These are phyloP conservation scores for Atopsyche davidsoni DNA, from an alignment of 1,140 invertebrate genomes.

Conservation along the genomic window DNA sequence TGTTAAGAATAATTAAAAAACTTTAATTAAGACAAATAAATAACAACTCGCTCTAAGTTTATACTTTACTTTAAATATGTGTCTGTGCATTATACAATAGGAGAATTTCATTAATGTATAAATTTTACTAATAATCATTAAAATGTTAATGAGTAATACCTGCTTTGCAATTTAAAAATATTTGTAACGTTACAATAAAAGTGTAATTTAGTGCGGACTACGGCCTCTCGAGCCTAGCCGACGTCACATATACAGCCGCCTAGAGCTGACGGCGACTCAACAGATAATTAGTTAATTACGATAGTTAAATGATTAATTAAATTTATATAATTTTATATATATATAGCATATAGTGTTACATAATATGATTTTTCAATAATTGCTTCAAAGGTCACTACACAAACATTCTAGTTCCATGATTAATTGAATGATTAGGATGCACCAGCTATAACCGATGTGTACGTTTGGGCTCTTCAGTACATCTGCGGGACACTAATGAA, in stretches of 20 bases:
- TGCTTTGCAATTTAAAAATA: constrained; percentile 45
- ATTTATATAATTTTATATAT: constrained; percentile 24
- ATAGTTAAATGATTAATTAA: constrained; percentile 46
- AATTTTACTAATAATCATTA: constrained; percentile 28
- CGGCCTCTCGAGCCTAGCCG: too few species aligned
- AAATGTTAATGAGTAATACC: constrained; percentile 46
- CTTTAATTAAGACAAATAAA: constrained; percentile 51
- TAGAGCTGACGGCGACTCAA: too few species aligned
- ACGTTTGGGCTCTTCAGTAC: constrained; percentile 1
- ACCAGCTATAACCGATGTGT: constrained; percentile 11
- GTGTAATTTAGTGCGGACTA: neutral
- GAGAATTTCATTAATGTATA: constrained; percentile 48
- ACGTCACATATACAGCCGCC: too few species aligned
- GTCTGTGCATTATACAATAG: constrained; percentile 48
- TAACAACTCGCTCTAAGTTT: constrained; percentile 48
- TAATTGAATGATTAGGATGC: constrained; percentile 20
- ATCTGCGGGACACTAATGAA: neutral
- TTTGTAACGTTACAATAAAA: constrained; percentile 28
- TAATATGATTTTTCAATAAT: constrained; percentile 26
- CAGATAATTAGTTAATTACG: constrained; percentile 52
- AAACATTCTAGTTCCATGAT: constrained; percentile 27
- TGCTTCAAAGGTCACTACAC: constrained; percentile 26
- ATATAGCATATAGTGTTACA: constrained; percentile 25
- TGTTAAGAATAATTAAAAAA: constrained; percentile 48
- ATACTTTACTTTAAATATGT: constrained; percentile 47